Base-by-base conservation (phyloP, 37 sponge, comb jelly and placozoan species). In the Haliclona indistincta region DNA sequence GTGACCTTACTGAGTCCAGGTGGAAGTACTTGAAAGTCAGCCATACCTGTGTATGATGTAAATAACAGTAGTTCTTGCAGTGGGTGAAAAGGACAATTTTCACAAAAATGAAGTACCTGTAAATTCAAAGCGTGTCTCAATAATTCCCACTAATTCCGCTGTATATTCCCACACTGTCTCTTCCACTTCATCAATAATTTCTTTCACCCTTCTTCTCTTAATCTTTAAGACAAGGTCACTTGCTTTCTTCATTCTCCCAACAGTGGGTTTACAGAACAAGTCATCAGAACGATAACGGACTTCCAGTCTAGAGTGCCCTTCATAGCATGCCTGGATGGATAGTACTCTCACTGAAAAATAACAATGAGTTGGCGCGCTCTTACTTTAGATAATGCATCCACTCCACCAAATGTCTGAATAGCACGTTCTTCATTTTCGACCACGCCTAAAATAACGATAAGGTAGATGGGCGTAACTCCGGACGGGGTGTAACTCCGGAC, bases 11-110 rank as follows among this genome's bases (percentile, higher is more conserved):
- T 79, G 33, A 88, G 67, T 2, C 81, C 84, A 42, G 90, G 90
- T 22, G 85, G 85, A 41, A 89, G 81, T 15, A 79, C 76, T 54
- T 89, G 90, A 47, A 70, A 89, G 45, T 89, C 90, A 63, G 64
- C 68, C 77, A 84, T 69, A 35, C 84, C 90, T 89, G 58, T 7
- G 40, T 22, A 42, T 23, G 49, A 20, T n/a, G 38, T 52, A 44
- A 3, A 64, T 33, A n/a, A 30, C 20, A 52, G 55, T 56, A n/a
- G 22, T 17, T 4, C 17, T 37, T 2, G 22, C 6, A 29, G 17
- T 26, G 4, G 28, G 4, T 19, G 23, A 22, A 47, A 6, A 8
- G 2, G 4, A 39, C 44, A 30, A 25, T 29, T 36, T 23, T 4
- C 22, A 43, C 17, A 64, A 33, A 35, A 1, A 66, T n/a, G 30